Evolutionary conservation across 2,113 vertebrate species (phyloP), one percentile per base, ranked within the genome.

Genomic region (Plectropomus leopardus): DNA sequence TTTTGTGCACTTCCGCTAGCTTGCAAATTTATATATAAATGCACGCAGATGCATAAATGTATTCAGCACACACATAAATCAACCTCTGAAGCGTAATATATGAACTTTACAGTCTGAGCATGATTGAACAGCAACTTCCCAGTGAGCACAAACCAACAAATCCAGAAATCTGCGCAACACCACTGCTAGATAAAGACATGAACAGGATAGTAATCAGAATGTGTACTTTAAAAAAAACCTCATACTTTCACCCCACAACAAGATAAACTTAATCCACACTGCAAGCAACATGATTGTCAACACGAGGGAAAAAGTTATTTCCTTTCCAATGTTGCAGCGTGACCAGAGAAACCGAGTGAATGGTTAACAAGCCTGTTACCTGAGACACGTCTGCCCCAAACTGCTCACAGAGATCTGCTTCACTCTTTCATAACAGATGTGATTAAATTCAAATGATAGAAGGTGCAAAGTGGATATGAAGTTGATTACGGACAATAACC

Each of bases 181-280:
- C 2, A n/a, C 36, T 60, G 17, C 24, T 1, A 60, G 76, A 77
- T 17, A 67, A 30, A 36, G 72, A 80, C 63, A 61, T 17, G 73
- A 63, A 64, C 8, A 5, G 34, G 61, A 78, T 57, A 15, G 26
- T 53, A 50, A 70, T 71, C n/a, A 66, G 26, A 76, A 60, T 36
- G 42, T 68, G 19, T 21, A 55, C 57, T 71, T 78, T 51, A n/a
- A 57, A 65, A 63, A 59, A 26, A 8, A 65, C 8, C 3, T 60
- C 28, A 24, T 17, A 51, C 36, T 40, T 45, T 79, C 59, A 45
- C 47, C 40, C 53, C 51, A 51, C 19, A 55, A 23, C 50, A 57
- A 75, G 63, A 87, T 68, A 58, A 58, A 60, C 19, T 28, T 54
- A 77, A 77, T 80, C 63, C 21, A 48, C 45, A 61, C 26, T n/a